Base-by-base conservation (phyloP, 2,888 invertebrate genomes). In the Mythimna impura region DNA sequence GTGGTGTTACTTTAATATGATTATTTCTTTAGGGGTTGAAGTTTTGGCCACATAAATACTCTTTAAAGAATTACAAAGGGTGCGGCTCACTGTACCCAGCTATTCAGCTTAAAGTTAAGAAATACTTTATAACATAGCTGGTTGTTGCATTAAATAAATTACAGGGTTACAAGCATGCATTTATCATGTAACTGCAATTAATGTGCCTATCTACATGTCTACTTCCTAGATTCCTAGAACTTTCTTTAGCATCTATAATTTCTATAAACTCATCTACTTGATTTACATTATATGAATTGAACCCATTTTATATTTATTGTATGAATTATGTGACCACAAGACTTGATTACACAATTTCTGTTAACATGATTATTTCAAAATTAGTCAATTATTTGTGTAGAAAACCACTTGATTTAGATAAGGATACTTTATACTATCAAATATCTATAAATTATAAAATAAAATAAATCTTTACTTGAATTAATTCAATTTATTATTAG, bases 161-260 rank as follows among this genome's bases (percentile, higher is more conserved):
- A 17, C 54, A 64, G 25, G 20, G 36, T n/a, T 61, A 73, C 34
- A 73, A 30, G 68, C 30, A 72, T 69, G 57, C 60, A 73, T 64
- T 81, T 52, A 61, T 64, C 64, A 78, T 64, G 73, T 69, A 73
- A 73, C 69, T 70, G 54, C 43, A 79, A 79, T 80, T 64, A 73
- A 58, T 66, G 34, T 61, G 57, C 34, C 73, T 73, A 67, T 20
- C 61, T 73, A 65, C 63, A 43, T 54, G 36, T 30, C 54, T 75
- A 75, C 65, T 80, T 70, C 70, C 74, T 73, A 57, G 60, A 62
- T 76, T 61, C 50, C 52, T 68, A 61, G 54, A 65, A 73, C 60
- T 81, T 81, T 73, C 66, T 54, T 67, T 61, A 52, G 12, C 52
- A 54, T 73, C 17, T 62, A 17, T 52, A 4, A 47, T 52, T 55